These are phyloP conservation scores for Stichodactyla helianthus DNA, from an alignment of 64 coral and sea anemone genomes.

Conservation along the genomic window DNA sequence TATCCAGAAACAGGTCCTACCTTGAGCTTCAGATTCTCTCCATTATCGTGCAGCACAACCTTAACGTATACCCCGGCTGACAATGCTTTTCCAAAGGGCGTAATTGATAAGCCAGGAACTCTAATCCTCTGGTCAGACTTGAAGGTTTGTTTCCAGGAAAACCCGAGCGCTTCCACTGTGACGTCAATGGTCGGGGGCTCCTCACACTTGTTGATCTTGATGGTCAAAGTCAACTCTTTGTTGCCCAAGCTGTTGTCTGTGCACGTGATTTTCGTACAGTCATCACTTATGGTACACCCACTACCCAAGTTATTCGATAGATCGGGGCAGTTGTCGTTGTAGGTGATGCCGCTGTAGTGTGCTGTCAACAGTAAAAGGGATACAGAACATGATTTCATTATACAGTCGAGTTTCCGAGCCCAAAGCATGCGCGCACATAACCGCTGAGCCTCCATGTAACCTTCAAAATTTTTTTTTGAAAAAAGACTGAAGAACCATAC, in stretches of 20 bases:
- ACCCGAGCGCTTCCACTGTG: background rate
- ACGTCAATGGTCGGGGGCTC: background rate
- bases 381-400: no score
- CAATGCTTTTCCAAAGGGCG: background rate
- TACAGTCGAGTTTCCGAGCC: no score
- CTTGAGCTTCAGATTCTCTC: constrained; percentile 7
- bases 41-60: background rate
- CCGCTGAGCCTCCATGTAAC: no score
- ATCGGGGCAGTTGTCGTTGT: constrained; percentile 8
- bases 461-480: no score
- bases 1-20: background rate
- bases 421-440: no score
- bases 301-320: background rate
- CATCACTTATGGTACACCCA: background rate
- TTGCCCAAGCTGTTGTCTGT: background rate
- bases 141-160: background rate
- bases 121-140: background rate
- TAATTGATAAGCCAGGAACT: background rate
- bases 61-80: constrained; percentile 10
- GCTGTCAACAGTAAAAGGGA: no score
- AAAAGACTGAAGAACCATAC: no score
- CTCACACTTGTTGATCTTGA: constrained; percentile 24
- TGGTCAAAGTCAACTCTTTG: background rate
- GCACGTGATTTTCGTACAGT: constrained; percentile 12
- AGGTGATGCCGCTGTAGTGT: background rate